These are phyloP conservation scores for Andrena marginata DNA, from an alignment of 2,888 invertebrate genomes.

Conservation along the genomic window DNA sequence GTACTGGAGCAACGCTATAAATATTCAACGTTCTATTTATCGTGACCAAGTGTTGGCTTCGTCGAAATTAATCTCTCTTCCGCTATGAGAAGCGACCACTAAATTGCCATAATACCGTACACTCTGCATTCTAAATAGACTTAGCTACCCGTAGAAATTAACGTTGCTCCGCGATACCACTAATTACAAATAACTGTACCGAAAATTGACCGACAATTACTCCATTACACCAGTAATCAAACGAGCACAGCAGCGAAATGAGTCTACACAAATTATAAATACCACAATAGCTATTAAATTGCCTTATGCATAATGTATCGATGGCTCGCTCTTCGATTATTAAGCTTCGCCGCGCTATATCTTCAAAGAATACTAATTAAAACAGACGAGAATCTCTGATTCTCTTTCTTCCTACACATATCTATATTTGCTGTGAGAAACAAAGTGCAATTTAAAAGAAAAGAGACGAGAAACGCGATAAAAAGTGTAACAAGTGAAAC, in stretches of 20 bases:
- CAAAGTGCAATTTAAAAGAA: background rate
- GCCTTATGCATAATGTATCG: background rate
- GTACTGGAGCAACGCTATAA: background rate
- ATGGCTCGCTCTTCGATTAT: background rate
- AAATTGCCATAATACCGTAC: constrained; percentile 40
- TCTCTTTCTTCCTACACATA: background rate
- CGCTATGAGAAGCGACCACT: background rate
- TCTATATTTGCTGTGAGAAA: background rate
- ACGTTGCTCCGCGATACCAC: constrained; percentile 16
- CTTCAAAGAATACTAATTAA: background rate
- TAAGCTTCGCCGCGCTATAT: background rate
- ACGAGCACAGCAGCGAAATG: background rate
- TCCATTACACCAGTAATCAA: constrained; percentile 10
- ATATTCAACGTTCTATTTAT: background rate
- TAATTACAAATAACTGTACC: constrained; percentile 56
- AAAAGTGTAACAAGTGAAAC: constrained; percentile 30
- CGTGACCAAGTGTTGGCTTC: background rate
- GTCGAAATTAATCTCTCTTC: constrained; percentile 15
- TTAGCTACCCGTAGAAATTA: constrained; percentile 43
- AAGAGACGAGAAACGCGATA: background rate
- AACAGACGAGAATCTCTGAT: background rate
- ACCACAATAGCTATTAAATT: background rate
- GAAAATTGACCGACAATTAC: constrained; percentile 30
- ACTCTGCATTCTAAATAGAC: constrained; percentile 47
- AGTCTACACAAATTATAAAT: background rate